These are phyloP conservation scores for Napeogenes sylphis DNA, from an alignment of 2,888 invertebrate genomes.

Conservation along the genomic window DNA sequence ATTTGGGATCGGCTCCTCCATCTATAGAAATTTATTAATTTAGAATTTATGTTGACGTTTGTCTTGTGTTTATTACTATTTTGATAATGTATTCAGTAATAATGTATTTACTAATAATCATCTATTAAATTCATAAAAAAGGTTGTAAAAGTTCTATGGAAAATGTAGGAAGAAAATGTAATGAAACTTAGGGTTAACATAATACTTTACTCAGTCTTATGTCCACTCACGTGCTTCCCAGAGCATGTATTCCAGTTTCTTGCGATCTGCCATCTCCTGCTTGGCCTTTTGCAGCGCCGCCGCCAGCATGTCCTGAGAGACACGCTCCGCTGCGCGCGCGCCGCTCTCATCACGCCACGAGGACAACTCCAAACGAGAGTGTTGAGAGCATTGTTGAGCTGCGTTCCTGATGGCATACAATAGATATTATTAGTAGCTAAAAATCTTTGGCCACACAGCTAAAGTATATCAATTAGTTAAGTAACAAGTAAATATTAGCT, in stretches of 20 bases:
- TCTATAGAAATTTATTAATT: constrained; percentile 58
- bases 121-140: too few species aligned
- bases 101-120: too few species aligned
- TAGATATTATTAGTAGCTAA: background rate
- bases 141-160: too few species aligned
- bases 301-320: constrained; percentile 84
- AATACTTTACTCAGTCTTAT: background rate
- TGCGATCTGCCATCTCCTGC: constrained; percentile 84
- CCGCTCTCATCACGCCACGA: constrained; percentile 83
- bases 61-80: too few species aligned
- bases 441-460: too few species aligned
- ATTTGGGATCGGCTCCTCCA: constrained; percentile 90
- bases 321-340: constrained; percentile 80
- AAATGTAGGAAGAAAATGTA: too few species aligned
- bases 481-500: too few species aligned
- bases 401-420: constrained; percentile 77
- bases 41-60: too few species aligned
- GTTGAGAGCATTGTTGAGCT: constrained; percentile 84
- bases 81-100: too few species aligned
- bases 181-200: too few species aligned
- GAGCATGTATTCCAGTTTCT: constrained; percentile 88
- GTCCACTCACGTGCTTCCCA: constrained; percentile 83
- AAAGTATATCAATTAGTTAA: too few species aligned
- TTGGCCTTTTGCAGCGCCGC: constrained; percentile 89
- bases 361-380: constrained; percentile 80